Base-by-base conservation (phyloP, 2,888 invertebrate species). In the Hydropsyche betteni region DNA sequence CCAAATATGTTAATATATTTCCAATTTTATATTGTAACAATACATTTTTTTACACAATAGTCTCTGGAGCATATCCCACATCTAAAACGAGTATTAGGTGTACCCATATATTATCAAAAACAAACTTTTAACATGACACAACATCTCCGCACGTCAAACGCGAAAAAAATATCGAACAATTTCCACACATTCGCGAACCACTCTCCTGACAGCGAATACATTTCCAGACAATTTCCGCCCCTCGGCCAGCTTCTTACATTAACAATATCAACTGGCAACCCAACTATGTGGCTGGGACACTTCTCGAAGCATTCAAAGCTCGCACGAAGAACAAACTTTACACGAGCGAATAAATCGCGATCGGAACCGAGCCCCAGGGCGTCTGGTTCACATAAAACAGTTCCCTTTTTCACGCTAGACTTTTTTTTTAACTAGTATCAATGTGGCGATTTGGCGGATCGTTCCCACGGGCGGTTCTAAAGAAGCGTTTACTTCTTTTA, bases 151-250 rank as follows among this genome's bases (percentile, higher is more conserved):
- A 53, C 12, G 12, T 12, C 53, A 53, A 6, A 24, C 24, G 2
- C 16, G 14, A 14, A 58, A 24, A 58, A 14, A 8, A 16, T 4
- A 14, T 8, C 58, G 58, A 58, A 16, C 3, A 16, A 16, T 24
- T 16, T 4, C 8, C 8, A 16, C 8, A 5, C 14, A 16, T 24
- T 58, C 58, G 16, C 16, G 16, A 16, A 24, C 10, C 16, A 58
- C 16, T n/a, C 4, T 10, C 10, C 8, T 10, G 51, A 1, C 16
- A 58, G 8, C 14, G 58, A 58, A 58, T 16, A 14, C 58, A 58
- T 58, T 58, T 58, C 58, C 58, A 58, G 14, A 8, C 58, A 58
- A 58, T 58, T 58, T 58, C 58, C 58, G 16, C 8, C 24, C 5
- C 8, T 53, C 53, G 53, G n/a, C 5, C 53, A n/a, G 5, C 53